Evolutionary conservation across 2,888 invertebrate genomes (phyloP), one percentile per base, ranked within the genome.

Genomic region (Galeopsomyia nigrocyanea): DNA sequence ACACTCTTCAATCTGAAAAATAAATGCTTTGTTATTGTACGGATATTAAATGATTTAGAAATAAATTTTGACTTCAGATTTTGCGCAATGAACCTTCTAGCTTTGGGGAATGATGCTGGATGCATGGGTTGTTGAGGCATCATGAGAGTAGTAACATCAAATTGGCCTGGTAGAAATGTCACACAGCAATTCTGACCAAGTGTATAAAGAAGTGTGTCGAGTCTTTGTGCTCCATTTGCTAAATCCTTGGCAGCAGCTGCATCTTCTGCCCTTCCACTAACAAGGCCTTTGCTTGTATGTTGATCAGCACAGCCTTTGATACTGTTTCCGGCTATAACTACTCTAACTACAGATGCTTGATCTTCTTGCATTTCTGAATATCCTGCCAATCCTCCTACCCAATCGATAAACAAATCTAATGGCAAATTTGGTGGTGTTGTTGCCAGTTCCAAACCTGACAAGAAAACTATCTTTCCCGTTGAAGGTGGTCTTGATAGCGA

Each of bases 81-180:
- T 53, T 46, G 39, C 13, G 10, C 10, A 49, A 47, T n/a, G 49
- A 76, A 81, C 81, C 77, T 80, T 71, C 77, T 78, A 3, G 85
- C 81, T 75, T 81, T 79, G 16, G 81, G 81, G 50, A 86, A 69
- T 69, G 84, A 77, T 67, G 96, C 97, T 74, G 91, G 92, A 87
- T 98, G 97, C 75, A 99, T 90, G 6, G 96, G 95, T 85, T 94
- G 96, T 84, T 99, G 99, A 0, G 99, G 99, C 79, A 98, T 86
- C 90, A 96, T 93, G 77, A 92, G 91, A 82, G 95, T 96, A 0
- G 95, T 90, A 0, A 97, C 97, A 87, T 97, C 97, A 83, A 91
- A 91, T 82, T 95, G 93, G 0, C 98, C 98, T 0, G 98, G 96
- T 95, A 99, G 96, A 19, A 99, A 82, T 84, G 97, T 97, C 3